Conservation (phyloP, 2,888 invertebrate species). For the Hemistola chrysoprasaria region DNA sequence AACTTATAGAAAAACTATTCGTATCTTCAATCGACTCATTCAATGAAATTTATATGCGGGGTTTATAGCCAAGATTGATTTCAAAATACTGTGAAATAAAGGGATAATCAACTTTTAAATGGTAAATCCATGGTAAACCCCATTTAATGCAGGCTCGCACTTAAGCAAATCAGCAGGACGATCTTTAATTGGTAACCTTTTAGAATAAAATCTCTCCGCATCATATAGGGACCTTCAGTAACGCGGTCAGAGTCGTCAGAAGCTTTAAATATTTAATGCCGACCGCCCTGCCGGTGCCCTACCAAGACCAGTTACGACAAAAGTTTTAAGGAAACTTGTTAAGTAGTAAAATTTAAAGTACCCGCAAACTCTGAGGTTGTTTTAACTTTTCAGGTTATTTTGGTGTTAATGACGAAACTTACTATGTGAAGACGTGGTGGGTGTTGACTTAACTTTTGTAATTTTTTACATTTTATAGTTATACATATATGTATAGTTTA, state of each 20-base stretch:
- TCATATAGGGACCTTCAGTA: slow-evolving; percentile 3
- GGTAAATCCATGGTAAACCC: no score
- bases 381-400: slow-evolving; percentile 12
- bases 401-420: slow-evolving; percentile 18
- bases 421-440: slow-evolving; percentile 2
- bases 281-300: slow-evolving; percentile 9
- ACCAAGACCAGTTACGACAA: slow-evolving; percentile 7
- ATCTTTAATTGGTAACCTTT: no score
- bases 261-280: slow-evolving; percentile 20
- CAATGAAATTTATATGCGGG: no score
- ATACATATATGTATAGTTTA: no score
- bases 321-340: slow-evolving; percentile 25
- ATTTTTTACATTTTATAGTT: neutral
- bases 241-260: slow-evolving; percentile 15
- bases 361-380: slow-evolving; percentile 8
- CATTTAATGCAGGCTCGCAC: no score
- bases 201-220: no score
- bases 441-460: slow-evolving; percentile 8
- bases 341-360: slow-evolving; percentile 20
- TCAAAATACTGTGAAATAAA: no score
- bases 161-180: neutral
- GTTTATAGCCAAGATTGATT: no score
- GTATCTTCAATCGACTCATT: no score
- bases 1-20: no score
- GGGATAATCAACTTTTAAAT: no score